These are phyloP conservation scores for Meiosimyza decipiens DNA, from an alignment of 2,888 invertebrate genomes.

Conservation along the genomic window DNA sequence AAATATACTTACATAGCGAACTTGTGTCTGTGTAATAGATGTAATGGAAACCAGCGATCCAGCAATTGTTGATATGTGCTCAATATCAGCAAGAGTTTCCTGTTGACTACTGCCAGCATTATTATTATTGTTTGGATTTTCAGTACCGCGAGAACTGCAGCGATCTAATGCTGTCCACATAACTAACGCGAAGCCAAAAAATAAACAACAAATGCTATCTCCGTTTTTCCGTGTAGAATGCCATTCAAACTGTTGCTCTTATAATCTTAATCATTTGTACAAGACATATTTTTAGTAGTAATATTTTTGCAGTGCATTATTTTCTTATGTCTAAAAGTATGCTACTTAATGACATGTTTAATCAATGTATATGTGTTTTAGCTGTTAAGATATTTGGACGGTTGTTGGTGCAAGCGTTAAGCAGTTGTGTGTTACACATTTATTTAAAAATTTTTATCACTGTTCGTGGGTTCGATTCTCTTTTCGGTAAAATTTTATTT, in stretches of 20 bases:
- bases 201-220: conserved; percentile 44
- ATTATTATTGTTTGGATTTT: conserved; percentile 53
- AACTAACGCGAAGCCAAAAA: conserved; percentile 30
- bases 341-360: conserved; percentile 3
- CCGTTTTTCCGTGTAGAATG: conserved; percentile 2
- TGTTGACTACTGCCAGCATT: conserved; percentile 63
- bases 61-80: conserved; percentile 78
- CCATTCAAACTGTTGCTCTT: conserved; percentile 19
- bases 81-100: conserved; percentile 75
- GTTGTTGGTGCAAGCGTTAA: conserved; percentile 14
- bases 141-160: conserved; percentile 61
- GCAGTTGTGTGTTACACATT: conserved; percentile 39
- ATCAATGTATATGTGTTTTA: neutral
- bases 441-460: neutral
- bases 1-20: conserved; percentile 55
- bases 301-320: conserved; percentile 9
- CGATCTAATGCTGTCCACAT: conserved; percentile 57
- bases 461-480: conserved; percentile 36
- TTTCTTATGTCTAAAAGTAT: conserved; percentile 45
- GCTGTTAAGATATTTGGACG: neutral
- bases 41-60: conserved; percentile 74
- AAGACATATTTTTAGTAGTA: neutral
- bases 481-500: neutral
- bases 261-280: neutral
- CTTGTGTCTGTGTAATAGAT: conserved; percentile 70